Evolutionary conservation across 2,797 vertebrate genomes (phyloP), one percentile per base, ranked within the genome.

Genomic region (Chaenodraco wilsoni): DNA sequence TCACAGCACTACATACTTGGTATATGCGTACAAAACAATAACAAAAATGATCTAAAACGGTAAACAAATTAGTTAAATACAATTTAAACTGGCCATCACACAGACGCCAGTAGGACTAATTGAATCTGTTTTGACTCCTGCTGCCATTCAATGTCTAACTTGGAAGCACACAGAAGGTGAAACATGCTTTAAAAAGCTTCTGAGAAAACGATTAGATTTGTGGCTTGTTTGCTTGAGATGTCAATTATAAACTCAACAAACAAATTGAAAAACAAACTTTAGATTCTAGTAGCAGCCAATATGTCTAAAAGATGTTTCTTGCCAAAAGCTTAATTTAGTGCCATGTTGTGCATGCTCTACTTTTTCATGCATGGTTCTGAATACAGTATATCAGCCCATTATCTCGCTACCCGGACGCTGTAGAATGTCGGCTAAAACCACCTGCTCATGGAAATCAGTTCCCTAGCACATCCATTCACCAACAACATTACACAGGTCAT

Each of bases 91-190:
- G 13, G 43, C 31, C 19, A 33, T 66, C 60, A 52, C n/a, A 62
- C 45, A 49, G 37, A 58, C 40, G 43, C 55, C 21, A 54, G 16
- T 19, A 60, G 41, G 48, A 11, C 37, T 11, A 46, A 69, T 14
- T 66, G 3, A 56, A 71, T 57, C 61, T 37, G 23, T 76, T 63
- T 72, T 31, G 33, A 67, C 27, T 65, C 17, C 13, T 9, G 54
- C 33, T 66, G 58, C 15, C 51, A 65, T 69, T 61, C 65, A 41
- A 51, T 73, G 62, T 41, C 10, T 21, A 65, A 64, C 40, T 45
- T 72, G 57, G 43, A 41, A 21, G 61, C 21, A 56, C 23, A 27
- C 19, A 72, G 19, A 27, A 58, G 27, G 31, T 59, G 40, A 69
- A 51, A 37, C 17, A 54, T 33, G 19, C 17, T 27, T 31, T 55